A percentile compares a stretch with the other conserved stretches of the same genome.
These are phyloP conservation scores for Syrmaticus mikado DNA, from an alignment of 2,113 vertebrate genomes.

Conservation along the genomic window DNA sequence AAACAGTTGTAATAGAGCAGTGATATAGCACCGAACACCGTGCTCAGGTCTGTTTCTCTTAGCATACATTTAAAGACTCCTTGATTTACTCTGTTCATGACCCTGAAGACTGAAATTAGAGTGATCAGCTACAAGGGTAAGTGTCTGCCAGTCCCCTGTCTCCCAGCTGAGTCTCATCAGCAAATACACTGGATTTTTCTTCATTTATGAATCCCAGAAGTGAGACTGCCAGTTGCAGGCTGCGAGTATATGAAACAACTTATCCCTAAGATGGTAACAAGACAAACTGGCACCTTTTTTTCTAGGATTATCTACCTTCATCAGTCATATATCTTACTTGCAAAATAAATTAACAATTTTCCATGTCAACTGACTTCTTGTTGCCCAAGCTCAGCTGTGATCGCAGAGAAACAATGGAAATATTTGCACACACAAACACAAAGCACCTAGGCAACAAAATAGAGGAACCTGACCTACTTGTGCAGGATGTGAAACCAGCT, in stretches of 20 bases:
- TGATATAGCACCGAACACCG: background rate
- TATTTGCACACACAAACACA: conserved; percentile 54
- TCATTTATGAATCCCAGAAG: conserved; percentile 28
- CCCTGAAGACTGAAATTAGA: conserved; percentile 66
- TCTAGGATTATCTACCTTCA: conserved; percentile 3
- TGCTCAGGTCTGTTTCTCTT: background rate
- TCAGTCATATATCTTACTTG: conserved; percentile 31
- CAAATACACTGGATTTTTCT: conserved; percentile 41
- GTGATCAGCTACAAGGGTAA: conserved; percentile 16
- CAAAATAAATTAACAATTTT: conserved; percentile 42
- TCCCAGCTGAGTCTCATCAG: background rate
- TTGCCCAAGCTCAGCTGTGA: background rate
- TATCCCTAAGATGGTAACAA: conserved; percentile 44
- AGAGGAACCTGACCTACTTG: conserved; percentile 40
- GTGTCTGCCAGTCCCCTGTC: background rate
- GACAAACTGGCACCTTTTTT: background rate
- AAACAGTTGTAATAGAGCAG: background rate
- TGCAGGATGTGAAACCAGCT: conserved; percentile 40
- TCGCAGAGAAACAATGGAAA: conserved; percentile 2
- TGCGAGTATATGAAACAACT: background rate
- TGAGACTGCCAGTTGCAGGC: background rate
- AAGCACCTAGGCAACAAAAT: conserved; percentile 44
- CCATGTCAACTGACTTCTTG: conserved; percentile 32
- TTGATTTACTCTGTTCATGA: background rate
- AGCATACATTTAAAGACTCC: conserved; percentile 3